Conservation (phyloP, 2,113 vertebrate species). For the Paracanthobrama guichenoti region DNA sequence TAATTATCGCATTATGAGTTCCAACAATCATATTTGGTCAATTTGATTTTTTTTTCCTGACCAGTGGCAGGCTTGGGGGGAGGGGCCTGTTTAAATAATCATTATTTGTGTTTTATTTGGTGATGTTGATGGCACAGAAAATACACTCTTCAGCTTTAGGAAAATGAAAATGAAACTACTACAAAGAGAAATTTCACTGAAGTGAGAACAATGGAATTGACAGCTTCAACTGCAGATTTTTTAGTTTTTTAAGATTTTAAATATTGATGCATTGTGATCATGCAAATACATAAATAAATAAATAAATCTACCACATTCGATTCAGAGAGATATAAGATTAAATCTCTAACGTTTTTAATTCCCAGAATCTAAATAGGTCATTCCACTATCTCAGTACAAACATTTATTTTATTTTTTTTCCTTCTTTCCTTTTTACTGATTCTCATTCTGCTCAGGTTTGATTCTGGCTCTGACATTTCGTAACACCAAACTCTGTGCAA, state of each 20-base stretch:
- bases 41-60: no score
- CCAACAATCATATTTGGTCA: background rate
- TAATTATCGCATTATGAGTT: background rate
- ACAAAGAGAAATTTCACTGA: background rate
- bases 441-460: conserved; percentile 2
- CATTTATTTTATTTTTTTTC: background rate
- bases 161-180: background rate
- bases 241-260: background rate
- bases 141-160: background rate
- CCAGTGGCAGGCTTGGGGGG: no score
- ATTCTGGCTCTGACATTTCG: background rate
- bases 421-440: background rate
- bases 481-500: background rate
- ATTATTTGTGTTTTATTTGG: background rate
- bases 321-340: background rate
- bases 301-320: background rate
- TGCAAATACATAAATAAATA: background rate
- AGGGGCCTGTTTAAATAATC: background rate
- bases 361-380: background rate
- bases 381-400: background rate
- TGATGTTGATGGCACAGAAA: background rate
- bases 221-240: background rate
- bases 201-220: background rate
- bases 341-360: background rate
- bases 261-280: background rate